Evolutionary conservation across 2,888 invertebrate genomes (phyloP).

Genomic region (Amphipyra berbera): DNA sequence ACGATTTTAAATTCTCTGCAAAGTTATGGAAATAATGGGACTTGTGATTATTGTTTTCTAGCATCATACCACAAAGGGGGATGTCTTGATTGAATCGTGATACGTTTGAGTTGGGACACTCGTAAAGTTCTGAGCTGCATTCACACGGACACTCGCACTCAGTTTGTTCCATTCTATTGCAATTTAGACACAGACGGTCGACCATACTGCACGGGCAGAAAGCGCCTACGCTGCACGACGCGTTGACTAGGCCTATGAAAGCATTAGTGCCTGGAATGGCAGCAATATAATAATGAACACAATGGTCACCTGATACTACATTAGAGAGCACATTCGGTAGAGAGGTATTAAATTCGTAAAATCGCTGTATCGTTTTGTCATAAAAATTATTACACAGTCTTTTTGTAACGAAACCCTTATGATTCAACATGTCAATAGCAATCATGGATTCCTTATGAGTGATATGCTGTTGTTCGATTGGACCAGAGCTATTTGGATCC

Average conservation of each 20-base stretch:
- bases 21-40: constrained; percentile 86
- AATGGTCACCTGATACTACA: constrained; percentile 96
- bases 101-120: constrained; percentile 77
- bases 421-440: constrained; percentile 96
- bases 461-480: constrained; percentile 95
- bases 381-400: constrained; percentile 95
- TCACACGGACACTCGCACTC: constrained; percentile 99
- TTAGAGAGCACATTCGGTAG: constrained; percentile 94
- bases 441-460: constrained; percentile 97
- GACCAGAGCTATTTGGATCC: constrained; percentile 91
- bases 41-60: constrained; percentile 86
- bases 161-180: constrained; percentile 97
- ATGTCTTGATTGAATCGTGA: constrained; percentile 75
- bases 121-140: constrained; percentile 91
- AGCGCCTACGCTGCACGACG: constrained; percentile 94
- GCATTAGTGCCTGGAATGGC: constrained; percentile 96
- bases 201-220: constrained; percentile 98
- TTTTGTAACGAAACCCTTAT: constrained; percentile 95
- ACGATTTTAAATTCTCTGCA: constrained; percentile 90
- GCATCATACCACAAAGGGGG: constrained; percentile 83
- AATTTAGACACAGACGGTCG: constrained; percentile 96
- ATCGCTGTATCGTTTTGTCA: constrained; percentile 95
- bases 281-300: constrained; percentile 95
- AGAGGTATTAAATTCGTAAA: constrained; percentile 95
- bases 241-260: constrained; percentile 96